Percentiles rank a stretch among this genome's conserved stretches.
Conservation (phyloP, 2,113 vertebrate species). For the Acinonyx jubatus region DNA sequence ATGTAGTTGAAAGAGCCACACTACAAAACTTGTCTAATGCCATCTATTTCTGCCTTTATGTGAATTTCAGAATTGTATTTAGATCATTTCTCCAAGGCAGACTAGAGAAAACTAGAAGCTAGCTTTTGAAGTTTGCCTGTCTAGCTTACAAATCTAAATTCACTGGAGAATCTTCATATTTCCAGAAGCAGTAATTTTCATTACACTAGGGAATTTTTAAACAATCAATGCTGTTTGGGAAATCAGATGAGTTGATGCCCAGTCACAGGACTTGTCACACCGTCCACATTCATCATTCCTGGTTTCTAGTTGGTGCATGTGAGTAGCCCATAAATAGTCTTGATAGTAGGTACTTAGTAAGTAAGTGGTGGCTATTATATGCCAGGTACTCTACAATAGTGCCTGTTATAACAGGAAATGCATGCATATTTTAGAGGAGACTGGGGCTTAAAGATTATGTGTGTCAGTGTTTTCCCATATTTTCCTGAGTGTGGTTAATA, state of each 20-base stretch:
- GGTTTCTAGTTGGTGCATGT: not conserved
- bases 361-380: not conserved
- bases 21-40: not conserved
- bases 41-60: not conserved
- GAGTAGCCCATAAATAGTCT: not conserved
- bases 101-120: not conserved
- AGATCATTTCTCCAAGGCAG: constrained; percentile 4
- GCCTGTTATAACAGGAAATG: not conserved
- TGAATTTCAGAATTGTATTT: constrained; percentile 44
- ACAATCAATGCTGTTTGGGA: not conserved
- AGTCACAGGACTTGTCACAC: not conserved
- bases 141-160: constrained; percentile 8
- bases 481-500: constrained; percentile 20
- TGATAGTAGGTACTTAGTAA: not conserved
- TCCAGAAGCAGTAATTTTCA: not conserved
- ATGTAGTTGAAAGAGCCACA: not conserved
- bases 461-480: not conserved
- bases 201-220: not conserved
- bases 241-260: not conserved
- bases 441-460: not conserved
- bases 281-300: not conserved
- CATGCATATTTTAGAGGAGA: not conserved
- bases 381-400: not conserved
- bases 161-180: not conserved
- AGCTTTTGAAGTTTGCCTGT: not conserved